Evolutionary conservation across 2,888 invertebrate species (phyloP).

Genomic region (Brassicogethes aeneus): DNA sequence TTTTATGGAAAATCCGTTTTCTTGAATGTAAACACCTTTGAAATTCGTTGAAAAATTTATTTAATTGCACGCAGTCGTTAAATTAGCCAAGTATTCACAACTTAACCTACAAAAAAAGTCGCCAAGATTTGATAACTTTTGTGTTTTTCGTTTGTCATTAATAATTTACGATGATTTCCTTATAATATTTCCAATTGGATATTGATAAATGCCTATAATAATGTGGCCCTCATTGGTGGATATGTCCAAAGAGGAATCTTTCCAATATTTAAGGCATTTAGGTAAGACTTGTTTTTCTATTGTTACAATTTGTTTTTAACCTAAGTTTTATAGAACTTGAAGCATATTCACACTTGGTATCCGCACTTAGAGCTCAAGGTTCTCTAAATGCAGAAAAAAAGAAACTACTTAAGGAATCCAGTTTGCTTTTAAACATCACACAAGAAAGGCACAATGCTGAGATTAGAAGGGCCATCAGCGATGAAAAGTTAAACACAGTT

Average conservation of each 20-base stretch:
- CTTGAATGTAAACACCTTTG: too few relatives aligned
- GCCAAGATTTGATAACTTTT: too few relatives aligned
- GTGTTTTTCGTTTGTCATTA: too few relatives aligned
- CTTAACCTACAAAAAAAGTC: too few relatives aligned
- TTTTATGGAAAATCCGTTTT: conserved; percentile 12
- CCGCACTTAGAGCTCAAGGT: conserved; percentile 88
- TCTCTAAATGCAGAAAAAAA: conserved; percentile 76
- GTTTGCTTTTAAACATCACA: conserved; percentile 74
- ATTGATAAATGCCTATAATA: too few relatives aligned
- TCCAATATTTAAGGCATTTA: conserved; percentile 76
- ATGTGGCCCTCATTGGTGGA: conserved; percentile 69
- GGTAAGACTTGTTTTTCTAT: conserved; percentile 45
- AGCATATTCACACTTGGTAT: conserved; percentile 83
- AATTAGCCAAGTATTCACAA: too few relatives aligned
- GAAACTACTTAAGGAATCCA: conserved; percentile 74
- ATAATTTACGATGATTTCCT: too few relatives aligned
- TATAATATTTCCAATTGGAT: too few relatives aligned
- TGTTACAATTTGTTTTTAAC: conserved; percentile 2
- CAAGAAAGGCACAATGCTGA: conserved; percentile 88
- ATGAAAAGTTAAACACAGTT: conserved; percentile 80
- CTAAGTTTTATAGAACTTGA: conserved; percentile 64
- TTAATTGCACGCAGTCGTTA: too few relatives aligned
- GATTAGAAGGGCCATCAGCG: conserved; percentile 83
- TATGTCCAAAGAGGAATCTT: conserved; percentile 83
- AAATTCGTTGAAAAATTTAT: too few relatives aligned